phyloP scores from a whole-genome alignment of 2,797 vertebrate genomes.

The Phataginus tricuspis region DNA sequence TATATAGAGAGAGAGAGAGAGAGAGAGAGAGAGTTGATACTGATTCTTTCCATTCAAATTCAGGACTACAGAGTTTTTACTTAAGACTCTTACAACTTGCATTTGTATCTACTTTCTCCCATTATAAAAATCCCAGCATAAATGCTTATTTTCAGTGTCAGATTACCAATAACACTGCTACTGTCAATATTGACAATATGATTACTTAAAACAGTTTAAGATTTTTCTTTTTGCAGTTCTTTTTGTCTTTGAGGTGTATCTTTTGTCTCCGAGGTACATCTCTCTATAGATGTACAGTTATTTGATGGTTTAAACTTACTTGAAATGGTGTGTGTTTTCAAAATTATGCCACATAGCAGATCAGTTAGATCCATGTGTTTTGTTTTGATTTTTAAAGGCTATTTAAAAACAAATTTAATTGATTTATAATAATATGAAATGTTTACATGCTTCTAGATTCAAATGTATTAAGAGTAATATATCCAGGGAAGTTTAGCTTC shows the following conservation, averaged over 20 bases:
- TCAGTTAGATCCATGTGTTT: not conserved
- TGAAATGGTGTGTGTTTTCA: not conserved
- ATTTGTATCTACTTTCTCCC: not conserved
- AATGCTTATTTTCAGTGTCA: not conserved
- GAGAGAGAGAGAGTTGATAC: not conserved
- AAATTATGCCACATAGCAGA: not conserved
- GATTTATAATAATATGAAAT: not conserved
- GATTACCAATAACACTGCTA: not conserved
- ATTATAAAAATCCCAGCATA: not conserved
- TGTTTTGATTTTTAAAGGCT: not conserved
- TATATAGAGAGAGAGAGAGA: too few species aligned
- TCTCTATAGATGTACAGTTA: not conserved
- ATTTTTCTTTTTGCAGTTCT: not conserved
- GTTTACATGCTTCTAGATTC: not conserved
- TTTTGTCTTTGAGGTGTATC: not conserved
- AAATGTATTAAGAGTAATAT: not conserved
- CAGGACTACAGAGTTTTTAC: not conserved
- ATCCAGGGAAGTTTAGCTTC: not conserved
- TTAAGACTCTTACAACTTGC: not conserved
- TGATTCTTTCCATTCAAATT: not conserved
- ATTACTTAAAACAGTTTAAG: not conserved
- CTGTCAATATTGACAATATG: not conserved
- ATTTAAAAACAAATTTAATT: conserved; percentile 21
- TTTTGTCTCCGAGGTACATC: not conserved
- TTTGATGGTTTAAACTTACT: not conserved